phyloP scores from a whole-genome alignment of 2,797 vertebrate genomes.

The Anomalospiza imberbis region DNA sequence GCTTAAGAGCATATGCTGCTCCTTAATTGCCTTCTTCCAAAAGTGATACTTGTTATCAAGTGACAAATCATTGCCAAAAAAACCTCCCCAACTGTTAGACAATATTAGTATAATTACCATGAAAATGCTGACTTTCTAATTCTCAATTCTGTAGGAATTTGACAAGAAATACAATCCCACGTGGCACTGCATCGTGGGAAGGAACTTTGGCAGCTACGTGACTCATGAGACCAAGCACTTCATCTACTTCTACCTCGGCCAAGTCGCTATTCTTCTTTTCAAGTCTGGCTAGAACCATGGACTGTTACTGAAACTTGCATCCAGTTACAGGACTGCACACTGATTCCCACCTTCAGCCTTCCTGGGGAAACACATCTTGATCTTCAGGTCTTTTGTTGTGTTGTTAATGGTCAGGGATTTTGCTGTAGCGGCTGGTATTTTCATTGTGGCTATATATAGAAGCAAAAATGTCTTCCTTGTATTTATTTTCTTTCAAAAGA shows the following conservation, averaged over 20 bases:
- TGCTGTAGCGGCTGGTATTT: slow-evolving; percentile 77
- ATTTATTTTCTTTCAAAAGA: slow-evolving; percentile 86
- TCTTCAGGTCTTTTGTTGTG: slow-evolving; percentile 81
- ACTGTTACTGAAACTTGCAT: slow-evolving; percentile 58
- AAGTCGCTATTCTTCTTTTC: slow-evolving; percentile 97
- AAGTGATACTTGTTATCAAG: not conserved
- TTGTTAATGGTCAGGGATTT: slow-evolving; percentile 84
- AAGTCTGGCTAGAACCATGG: slow-evolving; percentile 85
- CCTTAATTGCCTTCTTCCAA: not conserved
- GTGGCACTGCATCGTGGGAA: slow-evolving; percentile 97
- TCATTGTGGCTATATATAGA: slow-evolving; percentile 69
- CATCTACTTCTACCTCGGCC: slow-evolving; percentile 98
- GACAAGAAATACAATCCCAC: slow-evolving; percentile 99
- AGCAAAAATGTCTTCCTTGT: slow-evolving; percentile 80
- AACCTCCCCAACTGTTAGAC: not conserved
- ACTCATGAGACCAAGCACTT: slow-evolving; percentile 98
- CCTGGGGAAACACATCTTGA: slow-evolving; percentile 63
- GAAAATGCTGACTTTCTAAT: not conserved
- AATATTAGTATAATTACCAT: not conserved
- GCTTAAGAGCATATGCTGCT: slow-evolving; percentile 16
- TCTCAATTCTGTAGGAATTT: slow-evolving; percentile 82
- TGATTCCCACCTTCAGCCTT: slow-evolving; percentile 72
- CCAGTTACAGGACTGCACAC: slow-evolving; percentile 65
- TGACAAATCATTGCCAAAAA: not conserved
- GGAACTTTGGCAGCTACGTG: slow-evolving; percentile 96